Percentiles rank a stretch among this genome's conserved stretches.
phyloP scores from a whole-genome alignment of 2,797 vertebrate species.

The Tolypeutes matacus region DNA sequence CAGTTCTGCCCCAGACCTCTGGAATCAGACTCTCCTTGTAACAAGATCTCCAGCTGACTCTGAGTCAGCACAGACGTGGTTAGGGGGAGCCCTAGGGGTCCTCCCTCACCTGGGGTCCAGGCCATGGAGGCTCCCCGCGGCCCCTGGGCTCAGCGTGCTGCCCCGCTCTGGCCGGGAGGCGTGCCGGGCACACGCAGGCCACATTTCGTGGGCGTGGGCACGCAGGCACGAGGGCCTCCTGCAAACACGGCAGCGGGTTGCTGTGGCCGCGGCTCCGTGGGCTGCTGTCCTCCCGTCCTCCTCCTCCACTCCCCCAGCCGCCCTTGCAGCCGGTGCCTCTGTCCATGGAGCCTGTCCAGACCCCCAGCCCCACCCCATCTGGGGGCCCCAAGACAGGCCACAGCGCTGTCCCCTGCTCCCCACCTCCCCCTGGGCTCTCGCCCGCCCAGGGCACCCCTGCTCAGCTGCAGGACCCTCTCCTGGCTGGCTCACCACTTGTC shows the following conservation, averaged over 20 bases:
- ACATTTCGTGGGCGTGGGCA: too few species aligned
- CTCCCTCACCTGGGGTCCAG: background rate
- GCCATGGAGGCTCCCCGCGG: too few species aligned
- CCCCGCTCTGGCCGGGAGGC: too few species aligned
- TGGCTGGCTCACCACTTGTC: background rate
- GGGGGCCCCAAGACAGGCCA: too few species aligned
- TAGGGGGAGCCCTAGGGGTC: background rate
- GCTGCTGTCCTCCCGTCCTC: background rate
- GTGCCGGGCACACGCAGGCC: background rate
- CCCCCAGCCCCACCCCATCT: background rate
- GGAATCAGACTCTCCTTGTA: background rate
- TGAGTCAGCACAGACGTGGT: background rate
- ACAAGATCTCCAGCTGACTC: accelerated
- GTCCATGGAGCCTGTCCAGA: background rate
- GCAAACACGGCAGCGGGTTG: too few species aligned
- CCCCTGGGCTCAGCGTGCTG: too few species aligned
- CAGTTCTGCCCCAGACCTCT: background rate
- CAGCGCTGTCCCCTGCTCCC: accelerated
- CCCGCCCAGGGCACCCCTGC: too few species aligned
- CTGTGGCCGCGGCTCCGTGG: too few species aligned
- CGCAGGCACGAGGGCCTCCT: too few species aligned
- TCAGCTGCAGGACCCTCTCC: too few species aligned
- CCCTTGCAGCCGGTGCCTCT: background rate
- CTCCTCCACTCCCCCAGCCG: background rate
- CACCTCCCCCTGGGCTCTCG: background rate